Evolutionary conservation across 2,888 invertebrate genomes (phyloP).

Genomic region (Stenodema calcarata): DNA sequence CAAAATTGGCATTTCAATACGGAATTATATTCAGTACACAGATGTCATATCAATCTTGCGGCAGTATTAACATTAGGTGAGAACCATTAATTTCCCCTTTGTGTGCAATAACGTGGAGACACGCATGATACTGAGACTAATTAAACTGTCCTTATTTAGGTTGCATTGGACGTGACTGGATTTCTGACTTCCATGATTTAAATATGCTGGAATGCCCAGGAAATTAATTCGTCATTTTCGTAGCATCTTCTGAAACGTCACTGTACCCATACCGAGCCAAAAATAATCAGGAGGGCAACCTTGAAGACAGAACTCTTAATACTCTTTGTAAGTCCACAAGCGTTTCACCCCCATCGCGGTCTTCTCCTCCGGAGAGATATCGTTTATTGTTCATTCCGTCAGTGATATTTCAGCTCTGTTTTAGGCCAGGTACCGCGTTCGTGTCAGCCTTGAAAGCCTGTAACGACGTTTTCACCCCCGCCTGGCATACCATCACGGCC

Average conservation of each 20-base stretch:
- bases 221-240: background rate
- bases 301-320: background rate
- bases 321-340: background rate
- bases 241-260: background rate
- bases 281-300: background rate
- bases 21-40: too few relatives aligned
- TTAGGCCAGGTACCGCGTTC: background rate
- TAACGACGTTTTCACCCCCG: background rate
- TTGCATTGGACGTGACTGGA: background rate
- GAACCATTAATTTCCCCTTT: too few relatives aligned
- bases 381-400: background rate
- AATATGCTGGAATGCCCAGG: background rate
- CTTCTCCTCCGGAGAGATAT: background rate
- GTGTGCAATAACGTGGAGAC: too few relatives aligned
- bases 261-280: background rate
- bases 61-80: too few relatives aligned
- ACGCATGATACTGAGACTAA: background rate
- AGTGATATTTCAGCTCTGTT: slow-evolving; percentile 9
- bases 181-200: background rate
- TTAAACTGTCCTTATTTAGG: background rate
- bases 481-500: background rate
- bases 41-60: too few relatives aligned
- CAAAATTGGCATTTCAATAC: too few relatives aligned
- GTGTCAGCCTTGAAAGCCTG: background rate
- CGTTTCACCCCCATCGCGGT: background rate